These are phyloP conservation scores for Xestia sexstrigata DNA, from an alignment of 2,888 invertebrate genomes.

Conservation along the genomic window DNA sequence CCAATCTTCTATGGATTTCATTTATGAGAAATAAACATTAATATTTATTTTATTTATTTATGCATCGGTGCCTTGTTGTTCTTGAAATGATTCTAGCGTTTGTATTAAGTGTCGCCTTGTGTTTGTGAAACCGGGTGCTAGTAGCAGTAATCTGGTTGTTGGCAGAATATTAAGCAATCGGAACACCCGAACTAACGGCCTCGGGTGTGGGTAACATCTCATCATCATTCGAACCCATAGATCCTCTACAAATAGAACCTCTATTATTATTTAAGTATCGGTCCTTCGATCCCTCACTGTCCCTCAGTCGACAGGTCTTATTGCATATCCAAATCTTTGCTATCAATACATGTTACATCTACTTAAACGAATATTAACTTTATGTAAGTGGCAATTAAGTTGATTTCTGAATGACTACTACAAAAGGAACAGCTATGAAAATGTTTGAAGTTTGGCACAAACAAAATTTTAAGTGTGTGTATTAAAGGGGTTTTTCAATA, in stretches of 20 bases:
- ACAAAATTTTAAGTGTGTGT: not conserved
- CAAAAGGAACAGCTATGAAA: not conserved
- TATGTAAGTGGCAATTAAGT: not conserved
- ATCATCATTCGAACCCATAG: conserved; percentile 11
- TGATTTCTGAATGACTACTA: not conserved
- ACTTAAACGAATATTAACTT: not conserved
- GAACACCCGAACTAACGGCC: not conserved
- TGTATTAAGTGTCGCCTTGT: not conserved
- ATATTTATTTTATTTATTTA: not conserved
- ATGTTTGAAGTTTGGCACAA: not conserved
- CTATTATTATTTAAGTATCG: conserved; percentile 28
- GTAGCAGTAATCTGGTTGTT: not conserved
- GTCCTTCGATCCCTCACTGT: conserved; percentile 1
- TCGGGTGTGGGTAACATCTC: not conserved
- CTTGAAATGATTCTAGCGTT: not conserved
- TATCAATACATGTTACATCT: not conserved
- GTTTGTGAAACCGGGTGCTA: not conserved
- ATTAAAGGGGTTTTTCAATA: not conserved
- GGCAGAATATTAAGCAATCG: not conserved
- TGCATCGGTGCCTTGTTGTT: not conserved
- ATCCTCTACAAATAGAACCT: conserved; percentile 34
- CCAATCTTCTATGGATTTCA: not conserved
- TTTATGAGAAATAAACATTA: not conserved
- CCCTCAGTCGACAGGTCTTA: not conserved
- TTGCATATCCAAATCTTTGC: not conserved